Base-by-base conservation (phyloP, 53 echinoderm and acorn worm genomes). In the Holothuria scabra region DNA sequence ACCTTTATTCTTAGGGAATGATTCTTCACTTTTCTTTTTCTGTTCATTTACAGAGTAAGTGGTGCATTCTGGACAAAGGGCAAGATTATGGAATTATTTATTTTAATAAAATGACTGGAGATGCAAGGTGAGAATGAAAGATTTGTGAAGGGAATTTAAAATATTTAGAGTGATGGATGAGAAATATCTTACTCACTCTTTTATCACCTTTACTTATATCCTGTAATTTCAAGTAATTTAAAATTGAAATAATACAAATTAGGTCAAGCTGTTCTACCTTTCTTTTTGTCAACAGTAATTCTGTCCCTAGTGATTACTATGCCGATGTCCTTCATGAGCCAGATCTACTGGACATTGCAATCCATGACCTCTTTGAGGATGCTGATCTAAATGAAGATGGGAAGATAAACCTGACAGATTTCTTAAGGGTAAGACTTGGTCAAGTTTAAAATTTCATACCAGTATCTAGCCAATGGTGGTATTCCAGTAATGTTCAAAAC, bases 101-200 rank as follows among this genome's bases (percentile, higher is more conserved):
- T 84, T 94, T 94, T 70, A 93, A 94, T 67, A 94, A 94, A 55
- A 82, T 89, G 48, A 91, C 94, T 18, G 94, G 94, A 48, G 76
- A 91, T 3, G 89, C 85, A 26, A 80, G 94, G 94, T 93, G 82
- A 74, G 84, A 74, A 28, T n/a, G 0, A 8, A 7, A 7, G 30
- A 5, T n/a, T n/a, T n/a, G n/a, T n/a, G n/a, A n/a, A n/a, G n/a
- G n/a, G n/a, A n/a, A n/a, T n/a, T n/a, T n/a, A n/a, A n/a, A n/a
- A n/a, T n/a, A n/a, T n/a, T n/a, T n/a, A n/a, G n/a, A n/a, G n/a
- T n/a, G n/a, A n/a, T n/a, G n/a, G n/a, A n/a, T n/a, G n/a, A n/a
- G n/a, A n/a, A n/a, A n/a, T n/a, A n/a, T n/a, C n/a, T 41, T 41
- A 10, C 41, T n/a, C 41, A 8, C 41, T 0, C 6, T 8, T 41